Conservation (phyloP, 2,113 vertebrate species). For the Thunnus maccoyii region DNA sequence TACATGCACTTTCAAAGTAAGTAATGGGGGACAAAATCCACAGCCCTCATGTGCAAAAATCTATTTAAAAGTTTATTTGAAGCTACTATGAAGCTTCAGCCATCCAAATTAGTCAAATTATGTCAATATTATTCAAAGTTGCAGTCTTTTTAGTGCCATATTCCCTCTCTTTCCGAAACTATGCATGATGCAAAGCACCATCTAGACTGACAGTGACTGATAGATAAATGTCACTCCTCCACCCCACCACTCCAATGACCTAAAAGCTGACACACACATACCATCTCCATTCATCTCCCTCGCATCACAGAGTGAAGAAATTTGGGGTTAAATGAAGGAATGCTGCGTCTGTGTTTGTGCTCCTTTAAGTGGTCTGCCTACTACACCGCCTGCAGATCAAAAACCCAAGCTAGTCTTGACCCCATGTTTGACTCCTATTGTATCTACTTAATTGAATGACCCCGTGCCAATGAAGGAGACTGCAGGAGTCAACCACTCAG, state of each 20-base stretch:
- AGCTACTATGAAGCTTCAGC: no score
- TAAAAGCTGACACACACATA: constrained; percentile 23
- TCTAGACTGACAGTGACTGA: constrained; percentile 26
- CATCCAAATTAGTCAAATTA: no score
- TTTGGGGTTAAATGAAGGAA: constrained; percentile 63
- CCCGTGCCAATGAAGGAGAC: constrained; percentile 44
- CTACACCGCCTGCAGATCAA: constrained; percentile 46
- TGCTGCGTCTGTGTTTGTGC: constrained; percentile 35
- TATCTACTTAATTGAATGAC: constrained; percentile 65
- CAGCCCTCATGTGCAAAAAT: no score
- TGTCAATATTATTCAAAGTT: no score
- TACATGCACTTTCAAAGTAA: no score
- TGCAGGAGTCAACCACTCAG: constrained; percentile 62
- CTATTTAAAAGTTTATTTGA: no score
- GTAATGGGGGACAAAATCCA: no score
- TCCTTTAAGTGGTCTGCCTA: constrained; percentile 27
- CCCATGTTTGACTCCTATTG: constrained; percentile 65
- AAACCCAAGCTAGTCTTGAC: constrained; percentile 48
- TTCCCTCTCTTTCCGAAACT: background rate
- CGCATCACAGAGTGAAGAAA: constrained; percentile 47
- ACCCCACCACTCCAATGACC: background rate
- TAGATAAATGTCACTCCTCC: constrained; percentile 8
- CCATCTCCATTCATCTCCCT: constrained; percentile 26
- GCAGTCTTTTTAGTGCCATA: no score
- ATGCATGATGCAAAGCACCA: background rate